Evolutionary conservation across 2,888 invertebrate genomes (phyloP), one percentile per base, ranked within the genome.

Genomic region (Agrypnus murinus): DNA sequence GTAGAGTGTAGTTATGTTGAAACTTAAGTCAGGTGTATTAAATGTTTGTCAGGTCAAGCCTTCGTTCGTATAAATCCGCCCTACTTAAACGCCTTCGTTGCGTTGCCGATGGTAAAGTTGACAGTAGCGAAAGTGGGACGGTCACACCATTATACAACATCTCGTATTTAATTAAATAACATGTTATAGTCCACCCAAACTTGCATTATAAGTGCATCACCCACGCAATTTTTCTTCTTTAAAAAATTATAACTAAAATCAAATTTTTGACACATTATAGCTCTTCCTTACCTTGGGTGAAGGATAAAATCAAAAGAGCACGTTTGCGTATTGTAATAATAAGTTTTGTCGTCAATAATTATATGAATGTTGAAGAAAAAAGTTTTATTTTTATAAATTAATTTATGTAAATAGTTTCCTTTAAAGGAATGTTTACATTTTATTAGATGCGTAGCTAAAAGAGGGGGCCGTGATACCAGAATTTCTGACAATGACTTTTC

Each of bases 101-200:
- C 62, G 57, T 69, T 63, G 46, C 45, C 53, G 71, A 64, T 40
- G 63, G 53, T 66, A 63, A 66, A 59, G 66, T 68, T 65, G 65
- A 69, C 65, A 60, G 72, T 70, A 70, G 72, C 70, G 74, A 74
- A 74, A 74, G 74, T 74, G 74, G 74, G 74, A 74, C 74, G 70
- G 70, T 74, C 71, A 43, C 57, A 71, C 50, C 63, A 63, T 74
- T 74, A 74, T 74, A 74, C 74, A 74, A 73, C 69, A 70, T 68
- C 70, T 68, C 45, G 48, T 55, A 69, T 36, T 71, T 69, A 69
- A 72, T 73, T 73, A 65, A 73, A 73, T 71, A 71, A 71, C 65
- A 67, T 43, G 34, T 65, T 69, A 70, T 58, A 55, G 57, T 72
- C 69, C 60, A 58, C 46, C 59, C 64, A 60, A 69, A 60, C 63